Base-by-base conservation (phyloP, 2,888 invertebrate species). In the Anoplius nigerrimus region DNA sequence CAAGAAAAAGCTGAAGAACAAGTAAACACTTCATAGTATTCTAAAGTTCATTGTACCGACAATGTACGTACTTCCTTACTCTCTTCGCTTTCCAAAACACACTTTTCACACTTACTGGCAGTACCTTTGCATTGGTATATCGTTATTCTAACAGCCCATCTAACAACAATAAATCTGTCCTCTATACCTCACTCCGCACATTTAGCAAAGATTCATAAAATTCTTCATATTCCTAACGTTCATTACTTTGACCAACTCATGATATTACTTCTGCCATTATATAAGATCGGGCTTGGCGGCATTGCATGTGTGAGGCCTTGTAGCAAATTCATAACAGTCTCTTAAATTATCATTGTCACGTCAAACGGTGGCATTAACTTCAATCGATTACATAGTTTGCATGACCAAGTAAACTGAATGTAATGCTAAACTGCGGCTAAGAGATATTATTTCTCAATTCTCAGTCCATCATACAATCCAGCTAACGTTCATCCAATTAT, bases 241-340 rank as follows among this genome's bases (percentile, higher is more conserved):
- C 53, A 64, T 70, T 64, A 64, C 51, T 43, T 75, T 51, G 57
- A 16, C 65, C 69, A 59, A 55, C 46, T 48, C 63, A 34, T 59
- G 46, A 55, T 45, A 55, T 57, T 56, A 42, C 21, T 4, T 65
- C 53, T 66, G 22, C 43, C 66, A 62, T 67, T 52, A 71, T 81
- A 82, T 75, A 83, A 84, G 82, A 82, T 84, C 81, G 80, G 80
- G 80, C 80, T 81, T 79, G 60, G 66, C 52, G 66, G 69, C 53
- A 60, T 59, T 69, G 52, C 62, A 67, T 59, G 61, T 66, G 58
- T 42, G 56, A 62, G 75, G 56, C 66, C 45, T 55, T 53, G 58
- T 65, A 73, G 69, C 34, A 34, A 34, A 34, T 34, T 34, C 8
- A 11, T 34, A 34, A n/a, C 48, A 59, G 55, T 58, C 62, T 62